These are phyloP conservation scores for Mesoclemmys tuberculata DNA, from an alignment of 2,113 vertebrate species.

Conservation along the genomic window DNA sequence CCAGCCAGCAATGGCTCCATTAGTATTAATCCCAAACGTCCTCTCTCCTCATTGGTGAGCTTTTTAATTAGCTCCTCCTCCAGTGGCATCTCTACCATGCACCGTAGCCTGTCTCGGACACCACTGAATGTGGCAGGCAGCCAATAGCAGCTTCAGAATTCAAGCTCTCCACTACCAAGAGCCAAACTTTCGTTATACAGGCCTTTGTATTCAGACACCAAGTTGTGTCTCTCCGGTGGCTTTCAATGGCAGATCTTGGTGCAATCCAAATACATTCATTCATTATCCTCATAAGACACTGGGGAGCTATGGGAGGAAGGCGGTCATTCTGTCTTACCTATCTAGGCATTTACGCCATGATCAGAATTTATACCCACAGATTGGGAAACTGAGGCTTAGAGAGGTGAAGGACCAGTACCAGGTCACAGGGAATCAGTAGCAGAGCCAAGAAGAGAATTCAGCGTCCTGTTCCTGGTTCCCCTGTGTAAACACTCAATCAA, in stretches of 20 bases:
- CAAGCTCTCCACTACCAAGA: background rate
- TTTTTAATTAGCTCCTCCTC: background rate
- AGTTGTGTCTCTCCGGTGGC: no score
- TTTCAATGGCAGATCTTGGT: no score
- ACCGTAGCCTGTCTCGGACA: background rate
- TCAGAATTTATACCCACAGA: background rate
- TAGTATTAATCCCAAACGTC: background rate
- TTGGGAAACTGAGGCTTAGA: fast-evolving
- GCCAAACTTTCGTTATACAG: background rate
- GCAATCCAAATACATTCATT: no score
- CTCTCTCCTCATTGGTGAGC: background rate
- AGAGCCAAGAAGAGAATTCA: background rate
- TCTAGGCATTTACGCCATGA: no score
- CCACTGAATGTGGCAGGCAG: background rate
- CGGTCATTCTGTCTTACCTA: background rate
- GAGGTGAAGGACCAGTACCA: no score
- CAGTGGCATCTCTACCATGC: background rate
- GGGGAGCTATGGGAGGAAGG: background rate
- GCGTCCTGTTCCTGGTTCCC: background rate
- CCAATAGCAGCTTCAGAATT: background rate
- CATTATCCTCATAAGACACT: no score
- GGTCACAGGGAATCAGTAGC: background rate
- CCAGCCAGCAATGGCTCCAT: background rate
- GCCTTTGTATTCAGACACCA: no score
- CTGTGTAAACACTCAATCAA: background rate